phyloP scores from a whole-genome alignment of 2,113 vertebrate genomes.

The Zingel zingel region DNA sequence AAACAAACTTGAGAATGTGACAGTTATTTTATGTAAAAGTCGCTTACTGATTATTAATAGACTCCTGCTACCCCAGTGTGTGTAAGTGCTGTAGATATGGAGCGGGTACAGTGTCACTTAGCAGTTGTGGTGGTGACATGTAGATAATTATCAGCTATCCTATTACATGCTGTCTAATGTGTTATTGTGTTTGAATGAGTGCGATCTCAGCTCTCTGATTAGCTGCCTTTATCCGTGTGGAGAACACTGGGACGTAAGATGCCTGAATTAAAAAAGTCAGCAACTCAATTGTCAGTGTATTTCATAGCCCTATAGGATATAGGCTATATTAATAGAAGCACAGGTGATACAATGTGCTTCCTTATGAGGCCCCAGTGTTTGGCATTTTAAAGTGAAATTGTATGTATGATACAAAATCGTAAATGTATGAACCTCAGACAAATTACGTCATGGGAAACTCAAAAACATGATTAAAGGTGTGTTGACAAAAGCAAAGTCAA shows the following conservation, averaged over 20 bases:
- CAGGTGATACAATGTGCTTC: background rate
- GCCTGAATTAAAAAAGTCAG: background rate
- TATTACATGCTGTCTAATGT: background rate
- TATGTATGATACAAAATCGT: background rate
- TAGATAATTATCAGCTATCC: background rate
- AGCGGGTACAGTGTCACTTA: background rate
- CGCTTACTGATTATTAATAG: background rate
- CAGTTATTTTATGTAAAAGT: background rate
- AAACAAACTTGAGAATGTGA: slow-evolving; percentile 30
- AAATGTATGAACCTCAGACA: background rate
- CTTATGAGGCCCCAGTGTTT: background rate
- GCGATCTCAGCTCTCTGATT: slow-evolving; percentile 2
- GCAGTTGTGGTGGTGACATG: background rate
- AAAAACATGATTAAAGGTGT: background rate
- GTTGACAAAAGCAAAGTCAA: background rate
- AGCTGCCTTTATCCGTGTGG: background rate
- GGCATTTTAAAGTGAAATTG: background rate
- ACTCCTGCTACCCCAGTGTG: background rate
- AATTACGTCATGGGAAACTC: background rate
- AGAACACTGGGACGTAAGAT: background rate
- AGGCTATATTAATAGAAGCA: background rate
- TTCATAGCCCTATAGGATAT: background rate
- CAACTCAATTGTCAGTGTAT: background rate
- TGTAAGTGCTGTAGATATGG: background rate
- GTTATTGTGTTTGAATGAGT: slow-evolving; percentile 1